Evolutionary conservation across 1,140 invertebrate species (phyloP).

Genomic region (Pseudobourletiella spinata): DNA sequence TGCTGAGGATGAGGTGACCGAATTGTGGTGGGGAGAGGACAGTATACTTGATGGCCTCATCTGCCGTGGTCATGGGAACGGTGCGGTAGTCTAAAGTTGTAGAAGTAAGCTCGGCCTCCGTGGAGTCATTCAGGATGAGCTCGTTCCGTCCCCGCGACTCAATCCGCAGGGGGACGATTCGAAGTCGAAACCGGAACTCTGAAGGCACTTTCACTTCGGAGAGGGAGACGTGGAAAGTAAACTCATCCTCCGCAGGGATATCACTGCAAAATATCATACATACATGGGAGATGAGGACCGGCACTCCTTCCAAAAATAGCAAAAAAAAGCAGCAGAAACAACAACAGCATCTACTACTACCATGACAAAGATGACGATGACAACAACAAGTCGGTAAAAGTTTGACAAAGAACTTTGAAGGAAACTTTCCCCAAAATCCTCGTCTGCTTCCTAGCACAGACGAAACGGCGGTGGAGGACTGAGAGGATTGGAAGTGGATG

Average conservation of each 20-base stretch:
- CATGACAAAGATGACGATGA: too few relatives aligned
- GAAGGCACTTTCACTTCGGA: conserved; percentile 35
- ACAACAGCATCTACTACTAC: too few relatives aligned
- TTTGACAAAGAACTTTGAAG: too few relatives aligned
- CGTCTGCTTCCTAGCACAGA: too few relatives aligned
- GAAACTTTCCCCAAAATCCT: too few relatives aligned
- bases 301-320: too few relatives aligned
- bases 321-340: too few relatives aligned
- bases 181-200: conserved; percentile 35
- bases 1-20: conserved; percentile 12
- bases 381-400: too few relatives aligned
- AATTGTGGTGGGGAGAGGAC: conserved; percentile 24
- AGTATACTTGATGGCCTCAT: conserved; percentile 27
- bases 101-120: conserved; percentile 15
- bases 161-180: conserved; percentile 31
- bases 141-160: conserved; percentile 22
- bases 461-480: too few relatives aligned
- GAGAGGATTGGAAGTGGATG: too few relatives aligned
- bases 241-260: conserved; percentile 32
- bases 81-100: conserved; percentile 29
- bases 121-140: conserved; percentile 27
- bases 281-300: not conserved
- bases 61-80: conserved; percentile 24
- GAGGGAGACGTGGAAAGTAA: conserved; percentile 35
- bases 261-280: conserved; percentile 25